phyloP scores from a whole-genome alignment of 2,113 vertebrate genomes.

The Empidonax traillii region DNA sequence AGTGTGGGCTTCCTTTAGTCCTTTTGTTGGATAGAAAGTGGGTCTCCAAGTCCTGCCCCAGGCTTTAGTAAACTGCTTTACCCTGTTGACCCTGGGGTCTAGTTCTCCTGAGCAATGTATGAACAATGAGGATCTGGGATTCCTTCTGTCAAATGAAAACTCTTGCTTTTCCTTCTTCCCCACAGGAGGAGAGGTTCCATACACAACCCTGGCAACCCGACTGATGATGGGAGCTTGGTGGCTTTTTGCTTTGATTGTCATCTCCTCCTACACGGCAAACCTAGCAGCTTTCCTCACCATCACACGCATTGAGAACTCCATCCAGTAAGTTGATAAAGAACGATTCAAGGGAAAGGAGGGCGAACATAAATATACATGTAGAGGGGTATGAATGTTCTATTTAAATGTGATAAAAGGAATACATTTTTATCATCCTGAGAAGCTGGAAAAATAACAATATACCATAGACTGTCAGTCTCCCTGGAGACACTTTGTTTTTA shows the following conservation, averaged over 20 bases:
- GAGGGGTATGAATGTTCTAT: background rate
- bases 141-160: background rate
- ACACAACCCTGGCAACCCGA: constrained; percentile 92
- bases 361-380: background rate
- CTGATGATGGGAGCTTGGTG: constrained; percentile 99
- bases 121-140: background rate
- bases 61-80: background rate
- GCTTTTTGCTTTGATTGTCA: constrained; percentile 97
- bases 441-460: background rate
- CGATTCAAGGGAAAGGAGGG: background rate
- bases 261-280: constrained; percentile 98
- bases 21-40: background rate
- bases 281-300: constrained; percentile 98
- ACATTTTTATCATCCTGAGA: background rate
- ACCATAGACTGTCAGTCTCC: background rate
- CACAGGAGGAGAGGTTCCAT: constrained; percentile 94
- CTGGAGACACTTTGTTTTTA: background rate
- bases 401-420: background rate
- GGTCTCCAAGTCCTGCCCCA: background rate
- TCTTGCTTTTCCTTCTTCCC: constrained; percentile 41
- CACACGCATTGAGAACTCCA: constrained; percentile 95
- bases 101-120: background rate
- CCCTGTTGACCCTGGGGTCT: background rate
- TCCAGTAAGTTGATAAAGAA: constrained; percentile 88
- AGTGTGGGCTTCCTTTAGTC: background rate